Evolutionary conservation across 2,113 vertebrate species (phyloP).

Genomic region (Micronycteris hirsuta): DNA sequence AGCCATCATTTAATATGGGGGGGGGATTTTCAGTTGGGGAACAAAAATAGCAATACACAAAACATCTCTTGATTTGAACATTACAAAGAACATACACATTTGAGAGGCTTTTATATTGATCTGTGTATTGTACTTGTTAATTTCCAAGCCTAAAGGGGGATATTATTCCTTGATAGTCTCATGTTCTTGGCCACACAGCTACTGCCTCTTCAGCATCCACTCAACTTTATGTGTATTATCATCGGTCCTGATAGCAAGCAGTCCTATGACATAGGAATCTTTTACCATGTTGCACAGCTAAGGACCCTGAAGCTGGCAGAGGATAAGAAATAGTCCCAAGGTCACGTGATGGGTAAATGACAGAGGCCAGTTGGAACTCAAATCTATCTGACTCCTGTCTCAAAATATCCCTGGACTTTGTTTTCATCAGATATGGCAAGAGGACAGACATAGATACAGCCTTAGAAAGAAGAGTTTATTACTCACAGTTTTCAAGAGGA

Average conservation of each 20-base stretch:
- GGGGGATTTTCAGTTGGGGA: not conserved
- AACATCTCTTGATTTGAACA: not conserved
- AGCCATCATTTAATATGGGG: constrained; percentile 12
- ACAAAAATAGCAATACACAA: not conserved
- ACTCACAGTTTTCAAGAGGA: not conserved
- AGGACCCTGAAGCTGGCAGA: not conserved
- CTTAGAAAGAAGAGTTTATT: constrained; percentile 9
- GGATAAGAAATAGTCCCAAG: not conserved
- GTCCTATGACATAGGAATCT: not conserved
- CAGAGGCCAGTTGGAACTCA: not conserved
- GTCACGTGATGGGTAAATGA: not conserved
- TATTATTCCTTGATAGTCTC: not conserved
- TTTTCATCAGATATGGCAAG: not conserved
- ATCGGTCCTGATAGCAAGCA: not conserved
- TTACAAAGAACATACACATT: not conserved
- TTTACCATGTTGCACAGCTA: not conserved
- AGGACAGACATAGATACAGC: not conserved
- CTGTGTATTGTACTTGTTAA: not conserved
- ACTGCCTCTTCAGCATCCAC: not conserved
- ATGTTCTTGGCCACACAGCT: not conserved
- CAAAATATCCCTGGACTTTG: not conserved
- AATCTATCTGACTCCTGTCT: not conserved
- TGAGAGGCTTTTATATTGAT: not conserved
- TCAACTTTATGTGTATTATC: not conserved
- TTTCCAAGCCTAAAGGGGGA: not conserved